These are phyloP conservation scores for Brevipalpus yothersi DNA, from an alignment of 1,140 invertebrate species.

Conservation along the genomic window DNA sequence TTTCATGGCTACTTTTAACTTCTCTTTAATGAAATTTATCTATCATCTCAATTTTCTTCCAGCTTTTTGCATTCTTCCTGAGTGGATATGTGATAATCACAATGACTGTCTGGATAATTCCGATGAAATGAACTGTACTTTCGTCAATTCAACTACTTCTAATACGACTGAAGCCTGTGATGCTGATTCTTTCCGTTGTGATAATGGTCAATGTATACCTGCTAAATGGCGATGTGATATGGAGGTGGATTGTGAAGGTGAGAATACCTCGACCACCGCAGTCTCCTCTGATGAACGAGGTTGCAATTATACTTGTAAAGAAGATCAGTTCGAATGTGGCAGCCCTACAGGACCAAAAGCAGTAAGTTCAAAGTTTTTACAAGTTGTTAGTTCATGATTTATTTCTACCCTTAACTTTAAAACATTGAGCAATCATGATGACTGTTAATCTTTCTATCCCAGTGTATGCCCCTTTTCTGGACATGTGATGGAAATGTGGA, in stretches of 20 bases:
- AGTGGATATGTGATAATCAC: constrained; percentile 59
- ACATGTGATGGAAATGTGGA: constrained; percentile 18
- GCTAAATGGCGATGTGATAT: constrained; percentile 16
- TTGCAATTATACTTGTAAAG: constrained; percentile 21
- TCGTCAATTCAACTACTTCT: background rate
- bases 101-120: constrained; percentile 83
- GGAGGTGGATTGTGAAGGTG: constrained; percentile 16
- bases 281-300: constrained; percentile 25
- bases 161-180: constrained; percentile 6
- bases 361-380: too few species aligned
- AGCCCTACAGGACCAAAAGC: constrained; percentile 23
- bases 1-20: background rate
- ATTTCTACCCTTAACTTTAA: too few species aligned
- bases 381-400: too few species aligned
- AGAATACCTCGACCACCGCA: constrained; percentile 12
- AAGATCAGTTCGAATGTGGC: constrained; percentile 27
- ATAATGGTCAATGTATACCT: constrained; percentile 16
- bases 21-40: background rate
- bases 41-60: background rate
- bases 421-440: constrained; percentile 16
- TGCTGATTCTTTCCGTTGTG: constrained; percentile 14
- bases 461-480: constrained; percentile 14
- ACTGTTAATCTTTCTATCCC: constrained; percentile 7
- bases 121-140: constrained; percentile 35
- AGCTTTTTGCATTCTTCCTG: background rate